Evolutionary conservation across 2,113 vertebrate genomes (phyloP), one percentile per base, ranked within the genome.

Genomic region (Furnarius figulus): DNA sequence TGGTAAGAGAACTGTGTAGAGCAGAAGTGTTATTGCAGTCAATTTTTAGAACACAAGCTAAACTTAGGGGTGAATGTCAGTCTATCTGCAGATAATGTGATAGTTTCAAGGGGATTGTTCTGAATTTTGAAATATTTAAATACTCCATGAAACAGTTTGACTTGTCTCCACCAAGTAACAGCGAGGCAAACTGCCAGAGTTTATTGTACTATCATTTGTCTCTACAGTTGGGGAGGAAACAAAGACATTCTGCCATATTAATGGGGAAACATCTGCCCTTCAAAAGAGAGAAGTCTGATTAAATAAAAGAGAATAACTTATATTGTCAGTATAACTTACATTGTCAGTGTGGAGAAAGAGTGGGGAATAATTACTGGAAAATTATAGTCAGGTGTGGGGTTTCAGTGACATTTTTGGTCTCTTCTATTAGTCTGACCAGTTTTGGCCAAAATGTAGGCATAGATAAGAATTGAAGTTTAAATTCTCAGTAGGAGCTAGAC

Each of bases 181-280:
- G 62, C 4, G 6, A 85, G 94, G 89, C 95, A 95, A 42, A 70
- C 25, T 96, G 93, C 89, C 95, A 93, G 84, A 89, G 74, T 95
- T 95, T 93, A 67, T 91, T 93, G 85, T 89, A 73, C 62, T 87
- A 10, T 93, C 85, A 85, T 96, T 96, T 96, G 78, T 96, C 89
- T 96, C 71, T 91, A 47, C 81, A 71, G 80, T 85, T 93, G 93
- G 91, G 58, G 87, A 85, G 78, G 87, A 94, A 95, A 94, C 94
- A 96, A 95, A 95, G 89, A 89, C 87, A 55, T 96, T 80, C 90
- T 96, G 92, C 91, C 82, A 83, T 93, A 93, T 85, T 95, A 95
- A 91, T 85, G 65, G 87, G 78, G 96, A 94, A 93, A 95, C 92
- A 96, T 95, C 93, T 97, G 93, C 75, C 89, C 75, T 95, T 95